phyloP scores from a whole-genome alignment of 1,140 invertebrate species.

The Gonioctena quinquepunctata region DNA sequence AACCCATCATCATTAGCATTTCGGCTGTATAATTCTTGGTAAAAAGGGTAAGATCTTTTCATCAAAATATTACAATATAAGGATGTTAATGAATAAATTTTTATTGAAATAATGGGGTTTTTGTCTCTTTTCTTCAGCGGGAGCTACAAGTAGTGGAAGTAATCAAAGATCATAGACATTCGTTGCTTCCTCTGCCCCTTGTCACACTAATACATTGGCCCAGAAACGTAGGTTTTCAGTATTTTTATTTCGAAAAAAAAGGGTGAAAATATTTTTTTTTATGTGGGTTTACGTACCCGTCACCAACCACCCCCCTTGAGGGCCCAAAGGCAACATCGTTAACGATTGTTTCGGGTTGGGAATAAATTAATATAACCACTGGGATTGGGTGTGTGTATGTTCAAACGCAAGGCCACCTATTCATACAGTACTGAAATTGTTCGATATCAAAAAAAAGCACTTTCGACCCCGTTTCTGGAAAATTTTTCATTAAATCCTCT shows the following conservation, averaged over 20 bases:
- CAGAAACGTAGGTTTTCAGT: neutral
- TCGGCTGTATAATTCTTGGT: too few species aligned
- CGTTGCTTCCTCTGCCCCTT: neutral
- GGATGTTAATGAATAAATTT: too few species aligned
- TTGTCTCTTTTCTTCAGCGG: too few species aligned
- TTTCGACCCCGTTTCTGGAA: too few species aligned
- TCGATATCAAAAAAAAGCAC: neutral
- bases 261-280: neutral
- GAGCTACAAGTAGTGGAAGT: neutral
- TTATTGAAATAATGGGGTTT: too few species aligned
- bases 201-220: neutral
- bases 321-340: constrained; percentile 67
- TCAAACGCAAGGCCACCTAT: constrained; percentile 33
- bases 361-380: constrained; percentile 27
- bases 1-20: too few species aligned
- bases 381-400: constrained; percentile 33
- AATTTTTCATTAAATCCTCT: too few species aligned
- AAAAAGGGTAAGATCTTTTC: too few species aligned
- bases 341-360: constrained; percentile 4
- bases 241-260: neutral
- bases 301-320: constrained; percentile 95
- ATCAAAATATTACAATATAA: too few species aligned
- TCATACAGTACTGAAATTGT: constrained; percentile 11
- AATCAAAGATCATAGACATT: neutral
- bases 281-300: constrained; percentile 75